These are phyloP conservation scores for Buathra laborator DNA, from an alignment of 2,888 invertebrate species.

Conservation along the genomic window DNA sequence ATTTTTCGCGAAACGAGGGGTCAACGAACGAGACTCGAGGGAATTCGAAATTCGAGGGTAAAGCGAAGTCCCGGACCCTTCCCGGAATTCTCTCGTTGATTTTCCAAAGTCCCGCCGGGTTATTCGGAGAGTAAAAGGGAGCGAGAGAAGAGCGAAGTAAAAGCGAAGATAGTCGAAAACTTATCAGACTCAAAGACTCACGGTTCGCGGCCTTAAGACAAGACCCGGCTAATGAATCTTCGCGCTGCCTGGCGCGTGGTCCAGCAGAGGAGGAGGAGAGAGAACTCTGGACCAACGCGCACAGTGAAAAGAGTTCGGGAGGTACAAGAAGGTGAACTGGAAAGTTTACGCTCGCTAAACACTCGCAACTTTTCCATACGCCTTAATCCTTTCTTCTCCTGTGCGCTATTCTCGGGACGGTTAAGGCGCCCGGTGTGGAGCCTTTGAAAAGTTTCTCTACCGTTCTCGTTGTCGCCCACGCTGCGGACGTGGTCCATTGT, in stretches of 20 bases:
- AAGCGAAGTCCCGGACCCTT: neutral
- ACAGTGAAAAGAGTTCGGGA: neutral
- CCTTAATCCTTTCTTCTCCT: conserved; percentile 61
- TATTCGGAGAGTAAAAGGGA: neutral
- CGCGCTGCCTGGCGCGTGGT: conserved; percentile 12
- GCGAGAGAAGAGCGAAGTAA: neutral
- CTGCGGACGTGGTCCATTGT: conserved; percentile 21
- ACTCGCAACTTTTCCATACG: conserved; percentile 69
- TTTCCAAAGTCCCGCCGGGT: neutral
- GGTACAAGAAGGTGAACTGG: conserved; percentile 23
- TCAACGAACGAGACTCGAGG: conserved; percentile 28
- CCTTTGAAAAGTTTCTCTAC: conserved; percentile 52
- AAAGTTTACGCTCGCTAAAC: conserved; percentile 69
- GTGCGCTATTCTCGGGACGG: neutral
- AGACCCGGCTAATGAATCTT: conserved; percentile 70
- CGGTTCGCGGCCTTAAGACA: conserved; percentile 62
- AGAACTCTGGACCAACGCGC: neutral
- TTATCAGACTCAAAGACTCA: conserved; percentile 62
- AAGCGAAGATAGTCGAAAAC: conserved; percentile 44
- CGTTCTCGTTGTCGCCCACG: neutral
- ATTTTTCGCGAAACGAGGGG: neutral
- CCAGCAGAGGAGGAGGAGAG: neutral
- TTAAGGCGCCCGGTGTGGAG: neutral
- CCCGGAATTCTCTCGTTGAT: conserved; percentile 32
- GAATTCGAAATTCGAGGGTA: neutral